Evolutionary conservation across 2,113 vertebrate species (phyloP), one percentile per base, ranked within the genome.

Genomic region (Centrocercus urophasianus): DNA sequence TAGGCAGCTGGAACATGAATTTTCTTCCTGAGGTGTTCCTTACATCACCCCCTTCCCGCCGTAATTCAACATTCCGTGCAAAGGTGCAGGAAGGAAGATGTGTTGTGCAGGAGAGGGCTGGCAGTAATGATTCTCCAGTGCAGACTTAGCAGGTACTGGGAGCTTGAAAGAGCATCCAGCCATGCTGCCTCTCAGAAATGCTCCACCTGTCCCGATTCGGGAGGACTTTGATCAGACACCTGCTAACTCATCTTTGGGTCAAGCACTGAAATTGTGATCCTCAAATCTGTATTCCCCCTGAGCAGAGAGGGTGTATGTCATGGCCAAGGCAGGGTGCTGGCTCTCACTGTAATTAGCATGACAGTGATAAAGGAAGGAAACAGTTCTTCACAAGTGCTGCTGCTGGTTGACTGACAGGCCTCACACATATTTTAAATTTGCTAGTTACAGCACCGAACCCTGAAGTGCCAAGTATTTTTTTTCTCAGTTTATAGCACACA

Each of bases 401-500:
- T 92, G 6, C 24, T 77, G 64, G 43, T 72, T 86, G 52, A 88
- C 67, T 66, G 79, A 47, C 73, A 77, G 30, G n/a, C 48, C 20
- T 81, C 6, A 6, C 50, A n/a, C 18, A 1, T 88, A 72, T 63
- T 94, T 81, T 88, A 36, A 75, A 38, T 93, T 91, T 2, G 0
- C 65, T 79, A 32, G n/a, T 88, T 79, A 54, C 3, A 65, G 16
- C 57, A 81, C n/a, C 32, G 65, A 65, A 24, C 70, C 50, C 72
- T 61, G 65, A 93, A 81, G 52, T 45, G 69, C 28, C 45, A 70
- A 64, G 32, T 88, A 36, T n/a, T 91, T 54, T 54, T 84, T 83
- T 87, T 83, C 50, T 61, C 87, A 48, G 74, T 88, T 93, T 93
- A 27, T 72, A 84, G 61, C 83, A 69, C 34, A 45, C n/a, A 32